These are phyloP conservation scores for Pseudomyrmex flavicornis DNA, from an alignment of 1,140 invertebrate genomes.

Conservation along the genomic window DNA sequence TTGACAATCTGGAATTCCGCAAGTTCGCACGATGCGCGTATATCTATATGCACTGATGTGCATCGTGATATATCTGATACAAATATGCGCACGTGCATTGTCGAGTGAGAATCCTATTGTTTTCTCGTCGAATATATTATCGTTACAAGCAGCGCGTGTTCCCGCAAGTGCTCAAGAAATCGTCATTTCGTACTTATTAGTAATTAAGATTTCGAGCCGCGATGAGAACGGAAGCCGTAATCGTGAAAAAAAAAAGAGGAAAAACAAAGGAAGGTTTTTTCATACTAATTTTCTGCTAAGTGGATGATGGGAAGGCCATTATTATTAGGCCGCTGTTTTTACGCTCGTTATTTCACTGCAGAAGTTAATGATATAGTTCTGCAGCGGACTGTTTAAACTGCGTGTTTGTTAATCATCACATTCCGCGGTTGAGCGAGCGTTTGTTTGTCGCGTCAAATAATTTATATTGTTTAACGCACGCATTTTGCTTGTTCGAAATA, in stretches of 20 bases:
- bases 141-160: slow-evolving; percentile 34
- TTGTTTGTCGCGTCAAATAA: not conserved
- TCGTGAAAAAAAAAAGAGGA: slow-evolving; percentile 8
- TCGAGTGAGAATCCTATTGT: slow-evolving; percentile 61
- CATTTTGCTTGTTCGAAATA: not conserved
- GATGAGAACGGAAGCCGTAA: slow-evolving; percentile 60
- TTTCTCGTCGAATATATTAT: not conserved
- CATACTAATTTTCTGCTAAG: slow-evolving; percentile 50
- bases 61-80: slow-evolving; percentile 42
- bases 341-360: slow-evolving; percentile 51
- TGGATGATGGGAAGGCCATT: slow-evolving; percentile 58
- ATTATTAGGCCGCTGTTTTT: slow-evolving; percentile 29
- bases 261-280: slow-evolving; percentile 60
- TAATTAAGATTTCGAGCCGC: slow-evolving; percentile 56
- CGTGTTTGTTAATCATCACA: slow-evolving; percentile 30
- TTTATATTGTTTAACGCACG: slow-evolving; percentile 25
- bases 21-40: slow-evolving; percentile 19
- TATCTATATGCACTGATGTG: not conserved
- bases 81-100: slow-evolving; percentile 53
- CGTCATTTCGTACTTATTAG: slow-evolving; percentile 52
- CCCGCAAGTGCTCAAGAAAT: slow-evolving; percentile 42
- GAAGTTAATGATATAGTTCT: slow-evolving; percentile 54
- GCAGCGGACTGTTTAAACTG: slow-evolving; percentile 9
- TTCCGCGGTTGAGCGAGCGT: slow-evolving; percentile 2
- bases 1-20: slow-evolving; percentile 13